phyloP scores from a whole-genome alignment of 2,797 vertebrate genomes.

The Eutrigla gurnardus region DNA sequence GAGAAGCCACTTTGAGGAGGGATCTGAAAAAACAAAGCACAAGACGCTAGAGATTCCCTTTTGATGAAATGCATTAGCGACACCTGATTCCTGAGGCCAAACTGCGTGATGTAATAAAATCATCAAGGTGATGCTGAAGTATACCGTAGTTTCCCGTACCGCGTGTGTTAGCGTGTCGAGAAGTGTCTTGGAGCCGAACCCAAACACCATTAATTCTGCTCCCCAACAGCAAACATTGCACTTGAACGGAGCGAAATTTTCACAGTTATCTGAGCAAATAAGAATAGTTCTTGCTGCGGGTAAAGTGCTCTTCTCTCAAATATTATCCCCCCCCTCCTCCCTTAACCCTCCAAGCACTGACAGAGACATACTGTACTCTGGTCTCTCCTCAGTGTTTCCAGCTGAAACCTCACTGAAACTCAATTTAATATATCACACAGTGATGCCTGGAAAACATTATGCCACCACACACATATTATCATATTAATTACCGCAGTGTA shows the following conservation, averaged over 20 bases:
- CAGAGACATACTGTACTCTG: conserved; percentile 71
- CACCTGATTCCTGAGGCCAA: conserved; percentile 52
- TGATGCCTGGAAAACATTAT: conserved; percentile 76
- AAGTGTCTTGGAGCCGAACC: conserved; percentile 19
- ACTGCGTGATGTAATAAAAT: conserved; percentile 44
- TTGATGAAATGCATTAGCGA: conserved; percentile 53
- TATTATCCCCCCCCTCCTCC: conserved; percentile 62
- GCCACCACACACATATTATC: conserved; percentile 76
- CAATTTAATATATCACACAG: conserved; percentile 69
- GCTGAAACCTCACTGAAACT: conserved; percentile 77
- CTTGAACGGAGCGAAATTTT: conserved; percentile 48
- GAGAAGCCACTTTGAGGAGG: conserved; percentile 51
- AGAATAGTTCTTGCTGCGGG: conserved; percentile 57
- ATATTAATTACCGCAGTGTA: conserved; percentile 79
- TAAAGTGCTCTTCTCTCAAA: conserved; percentile 53
- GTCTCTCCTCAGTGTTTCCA: conserved; percentile 75
- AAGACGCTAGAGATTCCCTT: conserved; percentile 52
- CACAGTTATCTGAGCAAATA: conserved; percentile 60
- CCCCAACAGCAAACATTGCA: conserved; percentile 37
- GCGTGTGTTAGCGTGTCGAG: conserved; percentile 13
- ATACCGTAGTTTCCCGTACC: conserved; percentile 37
- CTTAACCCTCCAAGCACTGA: conserved; percentile 62
- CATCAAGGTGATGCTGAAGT: conserved; percentile 23
- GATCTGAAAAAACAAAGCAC: conserved; percentile 43
- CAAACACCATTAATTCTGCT: conserved; percentile 19